Base-by-base conservation (phyloP, 2,797 vertebrate genomes). In the Diplodus puntazzo region DNA sequence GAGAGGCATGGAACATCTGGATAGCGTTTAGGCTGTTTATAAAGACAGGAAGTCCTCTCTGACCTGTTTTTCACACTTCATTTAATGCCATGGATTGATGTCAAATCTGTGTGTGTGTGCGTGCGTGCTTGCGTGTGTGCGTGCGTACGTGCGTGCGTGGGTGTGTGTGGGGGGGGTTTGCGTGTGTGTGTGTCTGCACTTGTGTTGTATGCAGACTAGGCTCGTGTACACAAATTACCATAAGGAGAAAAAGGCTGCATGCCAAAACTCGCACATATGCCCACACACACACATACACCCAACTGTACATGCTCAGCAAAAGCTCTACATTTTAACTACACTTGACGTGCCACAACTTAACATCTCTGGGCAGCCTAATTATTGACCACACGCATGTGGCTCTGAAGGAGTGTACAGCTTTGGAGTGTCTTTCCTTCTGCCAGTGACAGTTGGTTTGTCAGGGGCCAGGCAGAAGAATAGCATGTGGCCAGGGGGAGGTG, bases 61-160 rank as follows among this genome's bases (percentile, higher is more conserved):
- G 90, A 93, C 92, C 90, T 91, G 91, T 90, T 93, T 91, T 93
- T 93, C 89, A 93, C 92, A 92, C 93, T 93, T 94, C 90, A 92
- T 94, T 94, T 92, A 92, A 87, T 88, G 70, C 88, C 85, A 87
- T 85, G 90, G 91, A 94, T 92, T 90, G 89, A 87, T 91, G 89
- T 90, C 90, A 90, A 91, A 89, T 83, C 73, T 73, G 66, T 74
- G 77, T 42, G 68, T 61, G 84, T 49, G 34, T 70, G 34, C 69
- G 39, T 30, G 54, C 61, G 59, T 49, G 52, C 58, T 25, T 62
- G 23, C 72, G 27, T 65, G 69, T 48, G 49, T 54, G 4, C 4
- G 27, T 27, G n/a, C n/a, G n/a, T n/a, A n/a, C 30, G 30, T 30
- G 53, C 65, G 59, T 49, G 52, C 58, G 34, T 62, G 23, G 74